phyloP scores from a whole-genome alignment of 2,888 invertebrate genomes.

The Cephus rjabovi region DNA sequence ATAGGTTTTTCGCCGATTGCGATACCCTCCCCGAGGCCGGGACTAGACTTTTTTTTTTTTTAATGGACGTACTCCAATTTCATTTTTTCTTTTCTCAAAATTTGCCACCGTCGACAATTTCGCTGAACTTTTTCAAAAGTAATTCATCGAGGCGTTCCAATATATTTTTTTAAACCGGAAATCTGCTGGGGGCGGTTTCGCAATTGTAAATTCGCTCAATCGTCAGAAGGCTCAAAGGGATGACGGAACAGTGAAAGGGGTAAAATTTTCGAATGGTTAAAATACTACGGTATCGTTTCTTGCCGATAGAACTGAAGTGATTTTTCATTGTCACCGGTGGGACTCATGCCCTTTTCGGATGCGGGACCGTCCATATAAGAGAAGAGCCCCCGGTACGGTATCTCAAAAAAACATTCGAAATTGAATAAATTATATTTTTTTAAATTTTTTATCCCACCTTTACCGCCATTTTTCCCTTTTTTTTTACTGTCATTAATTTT shows the following conservation, averaged over 20 bases:
- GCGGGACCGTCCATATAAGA: not conserved
- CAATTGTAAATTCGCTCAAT: slow-evolving; percentile 48
- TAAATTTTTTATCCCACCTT: not conserved
- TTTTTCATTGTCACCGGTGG: not conserved
- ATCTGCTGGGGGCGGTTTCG: slow-evolving; percentile 18
- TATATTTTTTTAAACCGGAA: not conserved
- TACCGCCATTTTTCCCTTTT: not conserved
- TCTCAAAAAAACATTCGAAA: not conserved
- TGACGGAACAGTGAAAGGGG: not conserved
- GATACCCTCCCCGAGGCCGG: slow-evolving; percentile 29
- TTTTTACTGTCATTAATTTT: not conserved
- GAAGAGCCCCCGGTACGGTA: not conserved
- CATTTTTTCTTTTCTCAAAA: not conserved
- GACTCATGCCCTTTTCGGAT: not conserved
- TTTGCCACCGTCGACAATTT: not conserved
- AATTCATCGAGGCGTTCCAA: not conserved
- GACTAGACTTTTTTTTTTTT: slow-evolving; percentile 7
- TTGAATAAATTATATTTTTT: not conserved
- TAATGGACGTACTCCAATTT: not conserved
- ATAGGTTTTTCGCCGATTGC: slow-evolving; percentile 37
- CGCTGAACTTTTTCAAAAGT: not conserved
- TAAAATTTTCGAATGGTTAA: not conserved
- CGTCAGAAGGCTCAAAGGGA: slow-evolving; percentile 34
- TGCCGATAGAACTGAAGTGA: not conserved
- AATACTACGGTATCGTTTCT: not conserved